These are phyloP conservation scores for Crotalus horridus DNA, from an alignment of 2,113 vertebrate genomes.

Conservation along the genomic window DNA sequence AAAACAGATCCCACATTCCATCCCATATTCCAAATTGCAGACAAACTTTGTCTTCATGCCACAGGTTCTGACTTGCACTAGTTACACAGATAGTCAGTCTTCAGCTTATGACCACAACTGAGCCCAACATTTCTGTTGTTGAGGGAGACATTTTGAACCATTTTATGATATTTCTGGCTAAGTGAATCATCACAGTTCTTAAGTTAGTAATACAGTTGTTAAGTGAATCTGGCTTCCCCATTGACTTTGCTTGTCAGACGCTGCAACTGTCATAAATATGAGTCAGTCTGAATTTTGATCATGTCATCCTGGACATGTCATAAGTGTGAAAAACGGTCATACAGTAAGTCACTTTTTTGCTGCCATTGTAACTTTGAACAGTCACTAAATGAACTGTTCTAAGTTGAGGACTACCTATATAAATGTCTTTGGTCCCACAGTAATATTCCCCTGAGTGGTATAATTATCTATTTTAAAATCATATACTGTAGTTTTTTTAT, in stretches of 20 bases:
- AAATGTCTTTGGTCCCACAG: background rate
- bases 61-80: background rate
- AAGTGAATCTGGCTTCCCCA: background rate
- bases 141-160: background rate
- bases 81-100: too few relatives aligned
- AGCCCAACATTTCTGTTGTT: background rate
- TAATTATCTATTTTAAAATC: constrained; percentile 1
- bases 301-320: too few relatives aligned
- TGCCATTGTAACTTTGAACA: too few relatives aligned
- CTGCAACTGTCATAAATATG: too few relatives aligned
- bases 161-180: background rate
- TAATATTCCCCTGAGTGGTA: background rate
- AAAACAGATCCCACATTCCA: background rate
- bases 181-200: too few relatives aligned
- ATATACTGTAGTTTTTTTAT: background rate
- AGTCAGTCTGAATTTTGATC: too few relatives aligned
- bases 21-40: background rate
- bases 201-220: background rate
- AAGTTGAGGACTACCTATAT: background rate
- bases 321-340: too few relatives aligned
- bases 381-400: too few relatives aligned
- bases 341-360: too few relatives aligned
- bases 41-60: background rate
- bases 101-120: too few relatives aligned
- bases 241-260: background rate